phyloP scores from a whole-genome alignment of 2,797 vertebrate genomes.

The Spinibarbus caldwelli region DNA sequence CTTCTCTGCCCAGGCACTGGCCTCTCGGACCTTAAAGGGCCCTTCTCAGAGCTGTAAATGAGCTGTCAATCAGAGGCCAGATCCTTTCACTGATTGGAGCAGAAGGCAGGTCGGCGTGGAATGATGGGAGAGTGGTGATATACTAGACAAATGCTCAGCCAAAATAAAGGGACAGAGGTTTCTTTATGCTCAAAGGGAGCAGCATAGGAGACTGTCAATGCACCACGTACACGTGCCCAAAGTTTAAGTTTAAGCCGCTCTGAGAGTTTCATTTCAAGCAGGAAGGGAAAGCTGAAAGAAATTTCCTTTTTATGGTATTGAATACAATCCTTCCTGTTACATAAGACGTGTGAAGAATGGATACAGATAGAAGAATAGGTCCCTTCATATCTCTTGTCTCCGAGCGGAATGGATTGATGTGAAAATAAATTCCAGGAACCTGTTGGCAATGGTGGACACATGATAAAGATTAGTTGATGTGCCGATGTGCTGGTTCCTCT shows the following conservation, averaged over 20 bases:
- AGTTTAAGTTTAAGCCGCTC: slow-evolving; percentile 6
- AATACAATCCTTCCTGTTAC: slow-evolving; percentile 27
- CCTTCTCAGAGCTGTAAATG: slow-evolving; percentile 11
- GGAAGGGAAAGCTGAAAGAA: slow-evolving; percentile 22
- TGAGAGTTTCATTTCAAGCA: slow-evolving; percentile 32
- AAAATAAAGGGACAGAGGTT: slow-evolving; percentile 55
- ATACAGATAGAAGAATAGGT: slow-evolving; percentile 34
- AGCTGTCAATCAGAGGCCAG: slow-evolving; percentile 46
- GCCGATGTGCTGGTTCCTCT: slow-evolving; percentile 27
- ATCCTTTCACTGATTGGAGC: slow-evolving; percentile 29
- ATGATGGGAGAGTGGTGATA: slow-evolving; percentile 62
- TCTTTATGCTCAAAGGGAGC: slow-evolving; percentile 55
- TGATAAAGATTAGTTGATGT: slow-evolving; percentile 54
- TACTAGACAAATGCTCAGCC: background rate
- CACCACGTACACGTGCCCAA: slow-evolving; percentile 1
- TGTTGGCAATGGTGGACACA: slow-evolving; percentile 39
- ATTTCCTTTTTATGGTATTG: slow-evolving; percentile 31
- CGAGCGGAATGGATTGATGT: slow-evolving; percentile 20
- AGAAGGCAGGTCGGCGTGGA: background rate
- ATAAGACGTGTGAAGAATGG: slow-evolving; percentile 26
- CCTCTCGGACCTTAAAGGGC: slow-evolving; percentile 19
- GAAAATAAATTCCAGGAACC: slow-evolving; percentile 45
- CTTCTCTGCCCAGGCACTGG: background rate
- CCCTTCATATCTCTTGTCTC: slow-evolving; percentile 39
- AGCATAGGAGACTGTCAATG: slow-evolving; percentile 22